phyloP scores from a whole-genome alignment of 2,888 invertebrate genomes.

The Apamea sordens region DNA sequence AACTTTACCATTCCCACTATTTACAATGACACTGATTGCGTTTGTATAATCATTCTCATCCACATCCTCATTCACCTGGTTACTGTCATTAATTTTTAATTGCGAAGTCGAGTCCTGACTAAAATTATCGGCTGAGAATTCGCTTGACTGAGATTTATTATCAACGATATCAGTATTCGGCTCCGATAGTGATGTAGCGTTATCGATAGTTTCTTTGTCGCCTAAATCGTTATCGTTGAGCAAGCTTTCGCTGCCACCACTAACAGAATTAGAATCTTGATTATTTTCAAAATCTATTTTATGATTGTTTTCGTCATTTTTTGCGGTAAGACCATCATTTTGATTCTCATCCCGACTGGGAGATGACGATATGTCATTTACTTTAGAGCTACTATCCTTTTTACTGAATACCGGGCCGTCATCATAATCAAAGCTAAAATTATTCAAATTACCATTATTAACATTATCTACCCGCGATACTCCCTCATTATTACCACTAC shows the following conservation, averaged over 20 bases:
- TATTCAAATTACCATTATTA: conserved; percentile 48
- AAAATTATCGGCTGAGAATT: conserved; percentile 20
- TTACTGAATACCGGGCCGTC: background rate
- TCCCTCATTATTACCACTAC: conserved; percentile 10
- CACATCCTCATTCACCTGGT: background rate
- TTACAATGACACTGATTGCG: conserved; percentile 27
- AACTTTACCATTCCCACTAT: background rate
- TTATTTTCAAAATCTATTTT: conserved; percentile 23
- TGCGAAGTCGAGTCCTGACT: conserved; percentile 31
- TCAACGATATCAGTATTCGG: conserved; percentile 12
- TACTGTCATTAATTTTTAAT: background rate
- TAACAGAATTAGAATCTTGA: conserved; percentile 38
- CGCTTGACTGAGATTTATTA: conserved; percentile 11
- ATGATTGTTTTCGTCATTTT: background rate
- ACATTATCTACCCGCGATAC: conserved; percentile 8
- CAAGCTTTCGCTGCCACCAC: conserved; percentile 33
- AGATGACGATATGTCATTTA: background rate
- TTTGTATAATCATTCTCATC: conserved; percentile 26
- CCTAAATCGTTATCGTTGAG: conserved; percentile 26
- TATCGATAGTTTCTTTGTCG: conserved; percentile 16
- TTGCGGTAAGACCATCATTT: background rate
- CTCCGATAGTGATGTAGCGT: conserved; percentile 18
- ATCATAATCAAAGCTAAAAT: conserved; percentile 25
- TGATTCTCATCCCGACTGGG: background rate
- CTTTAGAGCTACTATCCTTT: background rate